phyloP scores from a whole-genome alignment of 2,113 vertebrate species.

The Seriola rivoliana region DNA sequence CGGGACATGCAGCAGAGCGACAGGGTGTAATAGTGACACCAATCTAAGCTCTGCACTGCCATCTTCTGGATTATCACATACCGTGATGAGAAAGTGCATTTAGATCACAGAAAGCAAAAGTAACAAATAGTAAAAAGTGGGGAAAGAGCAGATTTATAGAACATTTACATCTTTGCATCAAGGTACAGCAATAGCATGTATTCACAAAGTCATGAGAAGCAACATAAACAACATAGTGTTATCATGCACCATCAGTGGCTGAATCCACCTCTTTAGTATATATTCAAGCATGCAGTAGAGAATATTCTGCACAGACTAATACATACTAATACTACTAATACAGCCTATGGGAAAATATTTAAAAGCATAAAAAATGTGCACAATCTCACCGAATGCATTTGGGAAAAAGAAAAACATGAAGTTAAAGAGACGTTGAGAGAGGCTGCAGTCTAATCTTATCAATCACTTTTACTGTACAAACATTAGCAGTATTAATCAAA shows the following conservation, averaged over 20 bases:
- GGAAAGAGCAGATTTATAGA: not conserved
- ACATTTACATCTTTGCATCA: not conserved
- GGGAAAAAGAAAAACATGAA: not conserved
- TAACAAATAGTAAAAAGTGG: not conserved
- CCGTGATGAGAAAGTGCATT: not conserved
- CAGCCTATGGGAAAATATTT: no score
- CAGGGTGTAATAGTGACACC: not conserved
- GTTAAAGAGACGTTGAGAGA: not conserved
- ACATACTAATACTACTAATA: no score
- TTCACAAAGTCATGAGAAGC: not conserved
- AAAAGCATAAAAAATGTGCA: not conserved
- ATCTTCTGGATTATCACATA: slow-evolving; percentile 73
- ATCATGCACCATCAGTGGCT: not conserved
- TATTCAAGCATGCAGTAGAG: no score
- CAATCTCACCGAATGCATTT: not conserved
- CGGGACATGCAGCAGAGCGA: not conserved
- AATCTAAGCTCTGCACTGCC: slow-evolving; percentile 77
- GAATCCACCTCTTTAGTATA: no score
- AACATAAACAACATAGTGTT: no score
- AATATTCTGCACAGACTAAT: no score
- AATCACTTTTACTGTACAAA: no score
- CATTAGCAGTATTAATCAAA: no score
- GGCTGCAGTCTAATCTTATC: no score
- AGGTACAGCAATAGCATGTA: not conserved
- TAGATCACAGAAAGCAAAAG: no score